phyloP scores from a whole-genome alignment of 64 coral and sea anemone genomes.

The Actinia equina region DNA sequence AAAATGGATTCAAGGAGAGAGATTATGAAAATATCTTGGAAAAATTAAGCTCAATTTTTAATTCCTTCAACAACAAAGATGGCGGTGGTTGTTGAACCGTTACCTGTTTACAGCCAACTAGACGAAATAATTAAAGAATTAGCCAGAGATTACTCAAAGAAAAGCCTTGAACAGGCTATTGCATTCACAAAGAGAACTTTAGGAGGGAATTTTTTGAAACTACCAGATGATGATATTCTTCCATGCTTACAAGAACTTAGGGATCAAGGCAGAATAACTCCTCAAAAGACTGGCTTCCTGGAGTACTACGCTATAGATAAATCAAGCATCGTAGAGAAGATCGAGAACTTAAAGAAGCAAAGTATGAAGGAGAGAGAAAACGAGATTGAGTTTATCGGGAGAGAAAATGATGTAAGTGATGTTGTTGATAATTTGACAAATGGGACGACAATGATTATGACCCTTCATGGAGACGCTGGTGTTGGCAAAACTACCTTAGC shows the following conservation, averaged over 20 bases:
- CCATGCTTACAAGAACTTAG: not conserved
- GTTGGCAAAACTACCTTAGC: not conserved
- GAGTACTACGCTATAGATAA: not conserved
- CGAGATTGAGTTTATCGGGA: not conserved
- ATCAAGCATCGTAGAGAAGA: not conserved
- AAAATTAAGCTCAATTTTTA: not conserved
- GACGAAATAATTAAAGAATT: not conserved
- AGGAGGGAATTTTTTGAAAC: not conserved
- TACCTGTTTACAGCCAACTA: not conserved
- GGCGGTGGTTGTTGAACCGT: not conserved
- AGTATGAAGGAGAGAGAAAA: not conserved
- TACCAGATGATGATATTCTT: not conserved
- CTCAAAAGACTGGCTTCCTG: not conserved
- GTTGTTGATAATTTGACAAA: not conserved
- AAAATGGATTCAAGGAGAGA: not conserved
- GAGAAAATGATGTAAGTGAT: not conserved
- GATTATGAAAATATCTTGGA: not conserved
- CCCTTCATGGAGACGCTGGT: not conserved
- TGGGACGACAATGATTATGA: not conserved
- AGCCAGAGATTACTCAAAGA: not conserved
- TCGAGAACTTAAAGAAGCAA: not conserved
- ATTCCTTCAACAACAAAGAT: not conserved
- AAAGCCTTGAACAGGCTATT: not conserved
- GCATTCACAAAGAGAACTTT: not conserved
- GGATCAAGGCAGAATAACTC: not conserved